Base-by-base conservation (phyloP, 2,113 vertebrate genomes). In the Noctilio leporinus region DNA sequence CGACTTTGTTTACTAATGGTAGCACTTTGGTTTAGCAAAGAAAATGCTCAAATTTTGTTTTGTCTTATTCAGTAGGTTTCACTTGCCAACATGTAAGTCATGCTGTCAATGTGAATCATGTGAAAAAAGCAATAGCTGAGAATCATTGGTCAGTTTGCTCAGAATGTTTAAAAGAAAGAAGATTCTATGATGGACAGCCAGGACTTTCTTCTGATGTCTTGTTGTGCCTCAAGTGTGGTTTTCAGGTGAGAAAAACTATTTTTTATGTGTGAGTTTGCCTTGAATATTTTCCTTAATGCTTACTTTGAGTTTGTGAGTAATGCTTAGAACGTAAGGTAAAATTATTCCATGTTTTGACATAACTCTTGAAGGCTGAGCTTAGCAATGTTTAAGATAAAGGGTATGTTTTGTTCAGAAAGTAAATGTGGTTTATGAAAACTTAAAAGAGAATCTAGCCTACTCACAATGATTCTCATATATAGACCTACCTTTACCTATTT, bases 201-300 rank as follows among this genome's bases (percentile, higher is more conserved):
- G 92, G 95, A 40, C 97, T 98, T 5, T 97, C 98, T 64, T 97
- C 99, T 2, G 99, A 99, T 97, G 98, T 99, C 97, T 99, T 99
- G 96, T 97, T 99, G 55, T 99, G 99, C 95, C 99, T 99, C 96
- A 99, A 99, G 93, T 99, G 99, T 98, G 99, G 99, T 89, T 98
- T 98, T 96, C 99, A 99, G 99, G 99, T 99, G 90, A 99, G 96
- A 55, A 95, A 89, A 84, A 3, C n/a, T 47, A 4, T 35, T 67
- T 47, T 75, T 75, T 73, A 40, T 64, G 3, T 89, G 3, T 73
- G 26, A 89, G 1, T 57, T 65, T 69, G 3, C 93, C 45, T 93
- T 81, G 80, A 85, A 51, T 89, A 16, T 47, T 95, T 91, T 93
- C 26, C 40, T 86, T 94, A 65, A 67, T 90, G 35, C 35, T 76